Percentiles rank a stretch among this genome's conserved stretches.
Conservation (phyloP, 92 coral and sea anemone species). For the Actinernus sp. region DNA sequence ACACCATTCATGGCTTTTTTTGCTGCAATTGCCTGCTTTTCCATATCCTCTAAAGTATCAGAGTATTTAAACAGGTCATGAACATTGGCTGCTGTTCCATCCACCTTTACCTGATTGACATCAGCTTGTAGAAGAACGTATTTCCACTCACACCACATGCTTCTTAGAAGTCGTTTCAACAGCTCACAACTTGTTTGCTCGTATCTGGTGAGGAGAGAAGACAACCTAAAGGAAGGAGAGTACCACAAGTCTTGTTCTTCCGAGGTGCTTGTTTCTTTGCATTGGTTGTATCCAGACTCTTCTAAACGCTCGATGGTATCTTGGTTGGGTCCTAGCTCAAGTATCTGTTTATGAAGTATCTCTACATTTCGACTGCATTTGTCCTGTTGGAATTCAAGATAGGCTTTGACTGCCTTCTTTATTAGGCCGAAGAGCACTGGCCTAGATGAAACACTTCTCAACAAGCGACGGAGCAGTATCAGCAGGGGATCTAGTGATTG, state of each 20-base stretch:
- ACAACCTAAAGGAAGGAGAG: constrained; percentile 28
- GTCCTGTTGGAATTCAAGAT: too few species aligned
- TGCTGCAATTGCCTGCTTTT: constrained; percentile 27
- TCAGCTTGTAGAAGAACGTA: constrained; percentile 12
- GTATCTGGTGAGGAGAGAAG: constrained; percentile 26
- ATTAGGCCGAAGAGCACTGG: constrained; percentile 12
- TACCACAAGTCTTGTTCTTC: constrained; percentile 52
- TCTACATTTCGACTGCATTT: too few species aligned
- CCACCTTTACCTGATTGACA: constrained; percentile 14
- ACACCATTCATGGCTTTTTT: constrained; percentile 16
- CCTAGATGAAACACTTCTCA: constrained; percentile 6
- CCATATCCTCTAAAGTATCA: constrained; percentile 52
- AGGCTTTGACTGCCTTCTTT: too few species aligned
- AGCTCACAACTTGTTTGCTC: neutral
- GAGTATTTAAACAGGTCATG: constrained; percentile 41
- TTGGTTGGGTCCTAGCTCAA: constrained; percentile 45
- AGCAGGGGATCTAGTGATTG: too few species aligned
- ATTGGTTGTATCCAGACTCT: constrained; percentile 61
- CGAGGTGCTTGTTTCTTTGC: too few species aligned
- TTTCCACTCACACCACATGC: constrained; percentile 49
- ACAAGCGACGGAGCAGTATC: constrained; percentile 9
- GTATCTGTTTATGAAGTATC: constrained; percentile 20
- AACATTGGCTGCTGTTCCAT: constrained; percentile 15
- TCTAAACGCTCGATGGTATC: constrained; percentile 58
- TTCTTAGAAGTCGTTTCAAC: constrained; percentile 22